Evolutionary conservation across 2,113 vertebrate genomes (phyloP), one percentile per base, ranked within the genome.

Genomic region (Psittacula cyanocephala): DNA sequence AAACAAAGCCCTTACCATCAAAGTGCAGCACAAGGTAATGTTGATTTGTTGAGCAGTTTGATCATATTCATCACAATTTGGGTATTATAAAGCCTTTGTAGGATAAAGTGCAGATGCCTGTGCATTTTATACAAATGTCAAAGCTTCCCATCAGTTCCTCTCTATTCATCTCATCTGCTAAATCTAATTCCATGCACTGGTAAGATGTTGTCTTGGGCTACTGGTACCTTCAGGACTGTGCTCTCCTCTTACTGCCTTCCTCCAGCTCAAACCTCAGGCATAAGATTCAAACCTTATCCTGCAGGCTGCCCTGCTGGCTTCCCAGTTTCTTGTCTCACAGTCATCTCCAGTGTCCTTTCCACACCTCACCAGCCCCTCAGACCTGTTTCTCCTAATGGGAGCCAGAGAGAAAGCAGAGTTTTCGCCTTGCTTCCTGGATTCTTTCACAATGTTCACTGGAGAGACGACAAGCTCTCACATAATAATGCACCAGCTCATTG

Each of bases 341-440:
- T 22, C 25, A 44, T 47, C 83, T 59, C 53, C 31, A 53, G n/a
- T 37, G 46, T 39, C 24, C 50, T 31, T 33, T 50, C 62, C 20
- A 1, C 10, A 65, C 33, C 29, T 62, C 24, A 64, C 49, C 59
- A 63, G 47, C 50, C 47, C 28, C 24, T n/a, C 60, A n/a, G 49
- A 41, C 28, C 16, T 76, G 16, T 64, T 82, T 44, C 35, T 88
- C 33, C 57, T 44, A 14, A 57, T 17, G 57, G 39, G 1, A 88
- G 28, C 57, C 13, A 79, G 46, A n/a, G 15, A 23, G 24, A 82
- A 96, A 57, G 52, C 33, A 80, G 75, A 91, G 23, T 76, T 88
- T 77, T 59, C 0, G 0, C 0, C 3, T 50, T 35, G 55, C 46
- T 83, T 93, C 49, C 53, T 33, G 15, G 82, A 74, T 69, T 77